These are phyloP conservation scores for Oscheius sp. DNA, from an alignment of 2,888 invertebrate genomes.

Conservation along the genomic window DNA sequence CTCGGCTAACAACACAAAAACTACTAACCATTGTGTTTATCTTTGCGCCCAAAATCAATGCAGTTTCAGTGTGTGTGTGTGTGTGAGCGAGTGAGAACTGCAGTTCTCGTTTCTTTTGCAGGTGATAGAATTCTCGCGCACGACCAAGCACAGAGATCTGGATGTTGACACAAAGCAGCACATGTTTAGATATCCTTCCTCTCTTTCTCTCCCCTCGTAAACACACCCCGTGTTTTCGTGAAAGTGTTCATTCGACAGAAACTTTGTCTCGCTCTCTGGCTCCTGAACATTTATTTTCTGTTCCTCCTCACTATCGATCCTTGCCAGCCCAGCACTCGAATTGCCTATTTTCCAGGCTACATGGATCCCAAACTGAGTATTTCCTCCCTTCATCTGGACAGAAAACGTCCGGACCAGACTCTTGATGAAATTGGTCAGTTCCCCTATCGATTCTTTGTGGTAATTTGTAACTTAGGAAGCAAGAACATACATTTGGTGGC, in stretches of 20 bases:
- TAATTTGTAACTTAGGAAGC: neutral
- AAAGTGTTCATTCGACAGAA: conserved; percentile 1
- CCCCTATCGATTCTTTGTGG: neutral
- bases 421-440: conserved; percentile 30
- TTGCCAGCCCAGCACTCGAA: neutral
- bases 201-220: neutral
- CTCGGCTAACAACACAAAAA: too few species aligned
- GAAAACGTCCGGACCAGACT: conserved; percentile 25
- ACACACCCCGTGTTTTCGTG: conserved; percentile 9
- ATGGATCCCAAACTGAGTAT: conserved; percentile 28
- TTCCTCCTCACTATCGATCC: conserved; percentile 5
- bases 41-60: too few species aligned
- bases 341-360: neutral
- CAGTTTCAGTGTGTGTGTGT: too few species aligned
- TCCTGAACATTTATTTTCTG: neutral
- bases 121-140: too few species aligned
- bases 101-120: too few species aligned
- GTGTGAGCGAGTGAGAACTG: too few species aligned
- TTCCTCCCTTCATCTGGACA: conserved; percentile 11
- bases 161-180: too few species aligned
- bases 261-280: neutral
- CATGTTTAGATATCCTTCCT: too few species aligned
- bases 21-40: too few species aligned
- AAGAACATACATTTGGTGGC: conserved; percentile 6
- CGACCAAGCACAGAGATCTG: too few species aligned